Base-by-base conservation (phyloP, 2,113 vertebrate genomes). In the Fregetta grallaria region DNA sequence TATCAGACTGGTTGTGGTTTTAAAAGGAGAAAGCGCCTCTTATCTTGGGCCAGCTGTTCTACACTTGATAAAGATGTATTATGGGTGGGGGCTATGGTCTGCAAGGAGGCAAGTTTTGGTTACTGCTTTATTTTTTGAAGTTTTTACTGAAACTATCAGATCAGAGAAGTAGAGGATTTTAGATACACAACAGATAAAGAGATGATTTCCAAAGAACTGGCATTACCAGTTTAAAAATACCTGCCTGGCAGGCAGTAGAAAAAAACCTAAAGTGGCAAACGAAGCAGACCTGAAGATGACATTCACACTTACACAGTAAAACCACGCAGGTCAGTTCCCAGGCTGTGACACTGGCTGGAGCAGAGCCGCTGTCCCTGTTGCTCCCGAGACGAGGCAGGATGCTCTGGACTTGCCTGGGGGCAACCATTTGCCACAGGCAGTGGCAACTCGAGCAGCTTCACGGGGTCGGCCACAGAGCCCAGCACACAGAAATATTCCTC, bases 401-500 rank as follows among this genome's bases (percentile, higher is more conserved):
- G 38, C 44, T 49, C 44, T 4, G 23, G 72, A 10, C 19, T 13
- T 13, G 13, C 34, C 13, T 13, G 15, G n/a, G 42, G 11, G 15
- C 49, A 71, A 36, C 21, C 3, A 0, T 16, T 40, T 23, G 36
- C 34, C 21, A 2, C 1, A 1, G 56, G 22, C n/a, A 14, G 17
- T 3, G 19, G 47, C 40, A 42, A 13, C 15, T 47, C 1, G 0
- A 65, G 71, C 65, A 65, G 19, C 26, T 29, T 61, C 14, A 6
- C 2, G 0, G 27, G 3, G 30, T 27, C 3, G 1, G 15, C 11
- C 63, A 27, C 0, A 1, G 56, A 23, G 34, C 56, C 36, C 23
- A 21, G 59, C n/a, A 18, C 8, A 7, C 2, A 4, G 56, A 22
- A 52, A 30, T 21, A 17, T 5, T 25, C n/a, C 47, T 40, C 4